Percentiles rank a stretch among this genome's conserved stretches.
Conservation (phyloP, 2,113 vertebrate species). For the Hystrix brachyura region DNA sequence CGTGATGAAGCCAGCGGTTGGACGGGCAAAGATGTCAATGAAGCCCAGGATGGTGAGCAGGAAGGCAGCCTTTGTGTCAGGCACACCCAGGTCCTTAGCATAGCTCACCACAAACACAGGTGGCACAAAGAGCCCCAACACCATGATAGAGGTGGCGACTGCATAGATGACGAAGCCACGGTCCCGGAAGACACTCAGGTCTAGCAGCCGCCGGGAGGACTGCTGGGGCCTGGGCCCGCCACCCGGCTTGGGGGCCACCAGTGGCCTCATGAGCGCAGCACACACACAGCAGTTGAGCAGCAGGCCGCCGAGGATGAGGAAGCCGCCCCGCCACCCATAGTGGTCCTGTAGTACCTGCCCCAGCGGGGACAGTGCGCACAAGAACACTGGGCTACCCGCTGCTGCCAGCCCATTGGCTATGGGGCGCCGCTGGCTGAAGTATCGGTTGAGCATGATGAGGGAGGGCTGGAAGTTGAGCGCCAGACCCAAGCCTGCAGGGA, state of each 20-base stretch:
- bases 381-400: constrained; percentile 95
- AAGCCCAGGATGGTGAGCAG: constrained; percentile 96
- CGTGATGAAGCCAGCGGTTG: constrained; percentile 93
- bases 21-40: constrained; percentile 96
- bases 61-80: constrained; percentile 94
- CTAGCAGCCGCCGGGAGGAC: constrained; percentile 92
- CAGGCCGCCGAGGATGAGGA: constrained; percentile 95
- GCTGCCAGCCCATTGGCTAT: constrained; percentile 96
- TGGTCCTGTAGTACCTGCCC: constrained; percentile 94
- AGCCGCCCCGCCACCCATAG: constrained; percentile 96
- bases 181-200: constrained; percentile 95
- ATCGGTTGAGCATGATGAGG: constrained; percentile 97
- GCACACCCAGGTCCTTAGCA: constrained; percentile 94
- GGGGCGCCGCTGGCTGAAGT: constrained; percentile 95
- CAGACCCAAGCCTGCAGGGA: constrained; percentile 93
- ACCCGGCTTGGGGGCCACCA: constrained; percentile 86
- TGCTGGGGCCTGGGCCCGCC: constrained; percentile 67
- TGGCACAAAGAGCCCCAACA: constrained; percentile 97
- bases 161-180: constrained; percentile 95
- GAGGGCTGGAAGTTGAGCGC: constrained; percentile 98
- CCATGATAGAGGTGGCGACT: constrained; percentile 95
- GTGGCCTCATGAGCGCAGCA: constrained; percentile 95
- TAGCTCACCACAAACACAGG: constrained; percentile 97
- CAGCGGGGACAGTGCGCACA: constrained; percentile 95
- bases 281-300: constrained; percentile 97